Evolutionary conservation across 2,888 invertebrate genomes (phyloP).

Genomic region (Drosophila paramelanica): DNA sequence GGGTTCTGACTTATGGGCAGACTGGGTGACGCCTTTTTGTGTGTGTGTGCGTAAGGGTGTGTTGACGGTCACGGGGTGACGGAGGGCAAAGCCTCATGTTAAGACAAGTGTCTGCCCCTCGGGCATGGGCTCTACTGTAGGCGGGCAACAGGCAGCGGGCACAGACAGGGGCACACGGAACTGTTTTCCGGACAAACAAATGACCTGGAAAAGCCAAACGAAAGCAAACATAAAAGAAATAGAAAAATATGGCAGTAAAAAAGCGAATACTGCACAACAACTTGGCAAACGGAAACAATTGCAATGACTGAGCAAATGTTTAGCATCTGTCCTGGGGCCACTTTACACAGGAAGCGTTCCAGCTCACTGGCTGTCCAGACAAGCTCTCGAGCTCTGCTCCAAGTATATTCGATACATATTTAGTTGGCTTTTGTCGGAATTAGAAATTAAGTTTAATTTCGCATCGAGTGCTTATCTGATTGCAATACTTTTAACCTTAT

Average conservation of each 20-base stretch:
- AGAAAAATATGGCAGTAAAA: conserved; percentile 61
- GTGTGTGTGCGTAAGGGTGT: not conserved
- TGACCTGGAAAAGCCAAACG: conserved; percentile 79
- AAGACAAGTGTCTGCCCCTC: conserved; percentile 68
- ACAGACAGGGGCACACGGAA: conserved; percentile 18
- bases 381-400: not conserved
- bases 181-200: conserved; percentile 72
- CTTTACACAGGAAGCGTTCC: conserved; percentile 15
- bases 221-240: conserved; percentile 70
- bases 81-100: conserved; percentile 47
- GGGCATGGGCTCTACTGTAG: conserved; percentile 39
- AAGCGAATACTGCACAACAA: conserved; percentile 46
- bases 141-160: conserved; percentile 21
- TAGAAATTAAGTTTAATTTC: conserved; percentile 70
- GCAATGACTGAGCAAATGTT: conserved; percentile 79
- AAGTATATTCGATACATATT: conserved; percentile 46
- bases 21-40: not conserved
- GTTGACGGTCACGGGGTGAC: conserved; percentile 34
- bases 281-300: conserved; percentile 74
- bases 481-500: conserved; percentile 10
- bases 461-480: conserved; percentile 45
- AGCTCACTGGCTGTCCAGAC: not conserved
- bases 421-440: conserved; percentile 51
- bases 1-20: conserved; percentile 35
- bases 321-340: conserved; percentile 68